Percentiles rank a stretch among this genome's conserved stretches.
phyloP scores from a whole-genome alignment of 2,888 invertebrate species.

The Caenorhabditis zanzibari region DNA sequence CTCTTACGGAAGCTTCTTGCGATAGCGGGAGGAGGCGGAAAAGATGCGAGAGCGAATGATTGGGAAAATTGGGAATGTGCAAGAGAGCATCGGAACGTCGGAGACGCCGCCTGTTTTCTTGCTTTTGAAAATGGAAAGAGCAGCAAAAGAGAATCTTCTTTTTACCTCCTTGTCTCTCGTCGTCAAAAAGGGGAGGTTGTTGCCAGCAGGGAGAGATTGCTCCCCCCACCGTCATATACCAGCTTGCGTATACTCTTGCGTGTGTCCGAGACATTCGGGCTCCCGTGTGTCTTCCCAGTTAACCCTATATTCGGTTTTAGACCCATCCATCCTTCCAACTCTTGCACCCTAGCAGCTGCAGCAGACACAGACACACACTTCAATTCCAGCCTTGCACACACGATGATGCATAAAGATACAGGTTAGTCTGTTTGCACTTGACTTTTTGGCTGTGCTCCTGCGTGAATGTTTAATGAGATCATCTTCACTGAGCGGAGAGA shows the following conservation, averaged over 20 bases:
- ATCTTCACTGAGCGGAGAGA: conserved; percentile 30
- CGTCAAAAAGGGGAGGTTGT: conserved; percentile 37
- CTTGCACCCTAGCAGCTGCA: conserved; percentile 23
- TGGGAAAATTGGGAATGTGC: conserved; percentile 37
- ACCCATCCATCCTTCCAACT: background rate
- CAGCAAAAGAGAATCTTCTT: conserved; percentile 27
- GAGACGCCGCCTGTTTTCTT: conserved; percentile 62
- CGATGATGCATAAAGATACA: conserved; percentile 68
- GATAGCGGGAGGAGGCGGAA: conserved; percentile 52
- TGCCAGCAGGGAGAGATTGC: conserved; percentile 57
- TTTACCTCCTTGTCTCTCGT: conserved; percentile 17
- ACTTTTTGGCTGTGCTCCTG: conserved; percentile 54
- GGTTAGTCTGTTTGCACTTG: conserved; percentile 66
- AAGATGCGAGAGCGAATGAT: conserved; percentile 53
- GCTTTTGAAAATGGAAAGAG: conserved; percentile 39
- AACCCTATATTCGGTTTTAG: conserved; percentile 16
- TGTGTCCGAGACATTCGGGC: conserved; percentile 61
- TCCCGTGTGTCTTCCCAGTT: conserved; percentile 27
- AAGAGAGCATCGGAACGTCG: conserved; percentile 38
- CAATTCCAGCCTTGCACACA: background rate
- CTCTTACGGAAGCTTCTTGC: conserved; percentile 62
- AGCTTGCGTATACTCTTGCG: conserved; percentile 65
- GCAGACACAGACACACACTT: conserved; percentile 1
- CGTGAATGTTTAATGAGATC: conserved; percentile 66
- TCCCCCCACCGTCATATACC: conserved; percentile 55